Percentiles rank a stretch among this genome's conserved stretches.
Evolutionary conservation across 2,113 vertebrate genomes (phyloP).

Genomic region (Alethe castanea): DNA sequence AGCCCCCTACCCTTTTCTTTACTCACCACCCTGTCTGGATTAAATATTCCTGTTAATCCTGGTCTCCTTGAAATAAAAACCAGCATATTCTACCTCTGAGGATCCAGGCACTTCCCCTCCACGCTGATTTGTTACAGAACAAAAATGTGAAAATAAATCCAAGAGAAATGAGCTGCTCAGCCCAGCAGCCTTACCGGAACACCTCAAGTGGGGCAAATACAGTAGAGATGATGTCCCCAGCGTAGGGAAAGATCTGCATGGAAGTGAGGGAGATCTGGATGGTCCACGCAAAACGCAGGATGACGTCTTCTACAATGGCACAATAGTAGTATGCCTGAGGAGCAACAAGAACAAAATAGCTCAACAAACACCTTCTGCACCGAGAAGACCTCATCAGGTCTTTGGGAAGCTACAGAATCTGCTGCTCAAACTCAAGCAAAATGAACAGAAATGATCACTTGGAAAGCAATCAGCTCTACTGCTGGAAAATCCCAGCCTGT

Average conservation of each 20-base stretch:
- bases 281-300: constrained; percentile 96
- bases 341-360: background rate
- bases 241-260: constrained; percentile 74
- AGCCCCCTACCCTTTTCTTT: background rate
- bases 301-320: constrained; percentile 93
- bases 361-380: background rate
- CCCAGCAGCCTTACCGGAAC: constrained; percentile 83
- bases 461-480: background rate
- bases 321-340: constrained; percentile 97
- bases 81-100: fast-evolving
- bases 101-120: background rate
- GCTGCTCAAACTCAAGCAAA: background rate
- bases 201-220: constrained; percentile 95
- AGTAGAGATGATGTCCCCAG: constrained; percentile 87
- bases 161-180: background rate
- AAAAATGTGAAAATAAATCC: background rate
- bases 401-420: background rate
- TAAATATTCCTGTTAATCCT: background rate
- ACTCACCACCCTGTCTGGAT: background rate
- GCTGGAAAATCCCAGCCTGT: background rate
- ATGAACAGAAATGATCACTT: fast-evolving
- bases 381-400: background rate
- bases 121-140: fast-evolving
- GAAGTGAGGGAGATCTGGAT: constrained; percentile 88
- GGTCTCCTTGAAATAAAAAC: background rate